Base-by-base conservation (phyloP, 2,888 invertebrate species). In the Acleris sparsana region DNA sequence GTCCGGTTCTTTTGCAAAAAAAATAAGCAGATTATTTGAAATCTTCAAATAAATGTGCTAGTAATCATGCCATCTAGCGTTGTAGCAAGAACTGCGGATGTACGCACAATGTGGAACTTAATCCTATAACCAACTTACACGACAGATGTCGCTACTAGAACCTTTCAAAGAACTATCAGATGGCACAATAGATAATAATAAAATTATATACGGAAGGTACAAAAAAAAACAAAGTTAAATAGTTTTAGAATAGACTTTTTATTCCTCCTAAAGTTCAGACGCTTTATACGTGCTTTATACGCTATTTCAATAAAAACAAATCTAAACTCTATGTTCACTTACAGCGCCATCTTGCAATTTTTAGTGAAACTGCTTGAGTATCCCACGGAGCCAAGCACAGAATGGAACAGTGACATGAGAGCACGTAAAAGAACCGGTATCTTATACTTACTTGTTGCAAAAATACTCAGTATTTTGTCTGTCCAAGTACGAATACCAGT, bases 281-380 rank as follows among this genome's bases (percentile, higher is more conserved):
- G 29, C 7, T 29, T 29, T 7, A 29, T 7, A 29, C 7, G 29
- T 7, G 29, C 7, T 29, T 29, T 7, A 29, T 7, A 29, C 7
- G 29, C 29, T 29, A 7, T 29, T 29, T 51, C 0, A 52, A 55
- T 51, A 48, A 6, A 29, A 9, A n/a, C 33, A 62, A 43, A 46
- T 63, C 51, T 22, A 29, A 46, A 55, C 48, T 52, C 44, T 60
- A 53, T 46, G 39, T 51, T 49, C 58, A 13, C 6, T 3, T 52
- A 29, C 22, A 81, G 72, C 77, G 86, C 75, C 88, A 87, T 81
- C 88, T 89, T 70, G 68, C 20, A 48, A 0, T 17, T 44, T 0
- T 5, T 25, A 20, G 51, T 4, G n/a, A 68, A 74, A 78, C 70
- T 52, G 52, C 75, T 70, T 67, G 16, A 46, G 46, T 52, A 60